Percentiles rank a stretch among this genome's conserved stretches.
phyloP scores from a whole-genome alignment of 2,797 vertebrate species.

The Nothura maculosa region DNA sequence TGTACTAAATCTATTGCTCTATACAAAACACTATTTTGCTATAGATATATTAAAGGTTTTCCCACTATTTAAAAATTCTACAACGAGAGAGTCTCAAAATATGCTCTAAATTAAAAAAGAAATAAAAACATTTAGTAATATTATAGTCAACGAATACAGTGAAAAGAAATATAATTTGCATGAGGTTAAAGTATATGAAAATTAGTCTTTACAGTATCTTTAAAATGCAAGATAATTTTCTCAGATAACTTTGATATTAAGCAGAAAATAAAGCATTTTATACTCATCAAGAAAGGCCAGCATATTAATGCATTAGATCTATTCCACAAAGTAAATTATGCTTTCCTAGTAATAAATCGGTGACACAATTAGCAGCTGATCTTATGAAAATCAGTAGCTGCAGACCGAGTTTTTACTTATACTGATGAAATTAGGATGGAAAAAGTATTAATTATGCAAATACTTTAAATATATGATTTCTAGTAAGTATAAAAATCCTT shows the following conservation, averaged over 20 bases:
- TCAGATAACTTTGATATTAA: background rate
- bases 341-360: constrained; percentile 3
- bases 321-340: constrained; percentile 16
- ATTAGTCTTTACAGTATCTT: background rate
- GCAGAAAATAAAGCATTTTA: background rate
- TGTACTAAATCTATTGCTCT: background rate
- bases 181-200: background rate
- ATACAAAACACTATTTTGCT: background rate
- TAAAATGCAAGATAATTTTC: background rate
- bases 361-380: constrained; percentile 17
- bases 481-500: background rate
- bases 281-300: background rate
- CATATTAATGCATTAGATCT: constrained; percentile 2
- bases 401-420: constrained; percentile 6
- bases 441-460: background rate
- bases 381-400: background rate
- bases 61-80: background rate
- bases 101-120: background rate
- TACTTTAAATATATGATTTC: constrained; percentile 21
- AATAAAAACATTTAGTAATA: background rate
- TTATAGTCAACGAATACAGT: background rate
- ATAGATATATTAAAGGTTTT: background rate
- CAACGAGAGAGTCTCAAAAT: background rate
- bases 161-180: background rate
- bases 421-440: background rate